Evolutionary conservation across 64 coral and sea anemone species (phyloP).

Genomic region (Montipora capricornis): DNA sequence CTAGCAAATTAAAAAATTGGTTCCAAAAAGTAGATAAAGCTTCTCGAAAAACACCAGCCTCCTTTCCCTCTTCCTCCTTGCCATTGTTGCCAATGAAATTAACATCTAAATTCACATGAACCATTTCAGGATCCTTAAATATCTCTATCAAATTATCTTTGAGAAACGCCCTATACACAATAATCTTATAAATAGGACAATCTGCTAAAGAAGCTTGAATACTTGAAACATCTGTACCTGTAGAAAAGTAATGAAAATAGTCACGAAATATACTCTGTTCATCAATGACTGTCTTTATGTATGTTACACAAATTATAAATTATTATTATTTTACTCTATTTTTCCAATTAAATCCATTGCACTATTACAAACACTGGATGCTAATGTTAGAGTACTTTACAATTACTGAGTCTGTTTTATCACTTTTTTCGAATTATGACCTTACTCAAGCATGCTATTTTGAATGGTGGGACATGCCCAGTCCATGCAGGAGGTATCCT

Average conservation of each 20-base stretch:
- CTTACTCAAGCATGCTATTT: no score
- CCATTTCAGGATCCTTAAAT: constrained; percentile 25
- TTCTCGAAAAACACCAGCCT: constrained; percentile 34
- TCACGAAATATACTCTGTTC: no score
- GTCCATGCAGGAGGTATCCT: no score
- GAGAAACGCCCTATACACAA: constrained; percentile 1
- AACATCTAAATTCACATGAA: constrained; percentile 21
- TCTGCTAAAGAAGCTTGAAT: background rate
- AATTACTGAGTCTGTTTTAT: no score
- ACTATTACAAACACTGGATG: no score
- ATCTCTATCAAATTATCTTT: background rate
- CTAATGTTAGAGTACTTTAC: no score
- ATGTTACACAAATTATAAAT: no score
- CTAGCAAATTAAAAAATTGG: constrained; percentile 12
- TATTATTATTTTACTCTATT: no score
- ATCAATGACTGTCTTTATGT: no score
- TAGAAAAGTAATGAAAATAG: background rate
- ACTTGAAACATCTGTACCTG: background rate
- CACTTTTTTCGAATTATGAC: background rate
- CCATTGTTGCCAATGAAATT: background rate
- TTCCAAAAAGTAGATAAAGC: constrained; percentile 49
- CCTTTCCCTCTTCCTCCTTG: constrained; percentile 7
- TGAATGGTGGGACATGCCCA: no score
- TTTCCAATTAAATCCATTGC: no score
- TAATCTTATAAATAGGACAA: background rate